Percentiles rank a stretch among this genome's conserved stretches.
Evolutionary conservation across 2,888 invertebrate species (phyloP).

Genomic region (Scaptomyza flava): DNA sequence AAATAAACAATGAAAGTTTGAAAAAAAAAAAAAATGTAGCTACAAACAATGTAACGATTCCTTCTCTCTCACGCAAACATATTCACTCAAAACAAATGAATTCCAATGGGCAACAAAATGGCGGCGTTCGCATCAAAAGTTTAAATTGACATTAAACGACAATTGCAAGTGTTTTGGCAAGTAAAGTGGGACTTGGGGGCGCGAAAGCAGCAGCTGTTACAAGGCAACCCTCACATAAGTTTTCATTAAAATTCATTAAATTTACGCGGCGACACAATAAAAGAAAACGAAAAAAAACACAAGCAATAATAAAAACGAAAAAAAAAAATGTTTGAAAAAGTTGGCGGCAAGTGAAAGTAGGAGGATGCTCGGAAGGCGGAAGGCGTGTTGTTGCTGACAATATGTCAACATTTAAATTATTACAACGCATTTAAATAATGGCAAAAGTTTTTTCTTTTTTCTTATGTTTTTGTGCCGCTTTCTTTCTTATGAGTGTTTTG

Average conservation of each 20-base stretch:
- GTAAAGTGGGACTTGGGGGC: slow-evolving; percentile 12
- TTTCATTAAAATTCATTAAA: slow-evolving; percentile 78
- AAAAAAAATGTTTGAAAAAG: slow-evolving; percentile 5
- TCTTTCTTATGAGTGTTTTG: slow-evolving; percentile 24
- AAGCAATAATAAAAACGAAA: slow-evolving; percentile 12
- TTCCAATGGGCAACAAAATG: slow-evolving; percentile 43
- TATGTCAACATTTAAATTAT: slow-evolving; percentile 77
- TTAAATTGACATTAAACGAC: slow-evolving; percentile 64
- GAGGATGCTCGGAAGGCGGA: slow-evolving; percentile 3
- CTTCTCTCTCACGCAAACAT: not conserved
- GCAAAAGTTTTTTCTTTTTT: slow-evolving; percentile 46
- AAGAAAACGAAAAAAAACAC: slow-evolving; percentile 33
- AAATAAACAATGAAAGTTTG: slow-evolving; percentile 30
- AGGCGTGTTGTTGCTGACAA: slow-evolving; percentile 48
- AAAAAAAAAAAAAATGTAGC: slow-evolving; percentile 14
- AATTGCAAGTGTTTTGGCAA: slow-evolving; percentile 52
- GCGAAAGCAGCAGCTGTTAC: slow-evolving; percentile 48
- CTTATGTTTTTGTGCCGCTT: not conserved
- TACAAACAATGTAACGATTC: not conserved
- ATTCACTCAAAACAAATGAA: slow-evolving; percentile 19
- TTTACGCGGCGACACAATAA: slow-evolving; percentile 60
- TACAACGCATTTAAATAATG: slow-evolving; percentile 69
- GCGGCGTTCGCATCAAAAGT: slow-evolving; percentile 51
- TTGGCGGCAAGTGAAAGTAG: slow-evolving; percentile 46
- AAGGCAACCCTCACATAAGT: slow-evolving; percentile 48